These are phyloP conservation scores for Siderastrea siderea DNA, from an alignment of 92 coral and sea anemone genomes.

Conservation along the genomic window DNA sequence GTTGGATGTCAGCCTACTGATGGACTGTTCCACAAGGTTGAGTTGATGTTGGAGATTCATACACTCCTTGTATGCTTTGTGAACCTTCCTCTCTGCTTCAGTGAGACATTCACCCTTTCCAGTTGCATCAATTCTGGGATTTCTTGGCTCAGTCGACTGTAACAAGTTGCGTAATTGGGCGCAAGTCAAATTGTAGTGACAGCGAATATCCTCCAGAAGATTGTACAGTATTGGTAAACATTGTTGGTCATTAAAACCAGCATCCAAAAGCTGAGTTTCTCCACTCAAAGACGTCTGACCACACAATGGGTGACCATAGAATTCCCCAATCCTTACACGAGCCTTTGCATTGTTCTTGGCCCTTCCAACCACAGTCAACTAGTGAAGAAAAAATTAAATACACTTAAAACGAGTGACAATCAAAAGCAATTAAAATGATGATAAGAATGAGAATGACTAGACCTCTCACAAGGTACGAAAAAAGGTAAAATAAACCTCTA, in stretches of 20 bases:
- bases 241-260: conserved; percentile 52
- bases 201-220: conserved; percentile 91
- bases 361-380: conserved; percentile 89
- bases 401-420: neutral
- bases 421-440: neutral
- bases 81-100: conserved; percentile 75
- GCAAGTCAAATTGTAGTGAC: conserved; percentile 95
- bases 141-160: conserved; percentile 60
- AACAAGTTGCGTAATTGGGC: conserved; percentile 77
- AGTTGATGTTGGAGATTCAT: conserved; percentile 89
- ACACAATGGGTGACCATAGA: conserved; percentile 90
- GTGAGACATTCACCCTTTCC: conserved; percentile 28
- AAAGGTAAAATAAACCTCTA: too few relatives aligned
- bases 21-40: conserved; percentile 86
- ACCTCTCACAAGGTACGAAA: too few relatives aligned
- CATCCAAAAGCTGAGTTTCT: conserved; percentile 44
- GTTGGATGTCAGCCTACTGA: conserved; percentile 62
- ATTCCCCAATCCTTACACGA: conserved; percentile 92
- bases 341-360: conserved; percentile 87
- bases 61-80: conserved; percentile 86
- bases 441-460: too few relatives aligned
- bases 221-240: conserved; percentile 69
- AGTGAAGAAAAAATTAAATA: neutral
- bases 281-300: conserved; percentile 37
- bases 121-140: conserved; percentile 23